Evolutionary conservation across 2,113 vertebrate species (phyloP).

Genomic region (Phyllostomus discolor): DNA sequence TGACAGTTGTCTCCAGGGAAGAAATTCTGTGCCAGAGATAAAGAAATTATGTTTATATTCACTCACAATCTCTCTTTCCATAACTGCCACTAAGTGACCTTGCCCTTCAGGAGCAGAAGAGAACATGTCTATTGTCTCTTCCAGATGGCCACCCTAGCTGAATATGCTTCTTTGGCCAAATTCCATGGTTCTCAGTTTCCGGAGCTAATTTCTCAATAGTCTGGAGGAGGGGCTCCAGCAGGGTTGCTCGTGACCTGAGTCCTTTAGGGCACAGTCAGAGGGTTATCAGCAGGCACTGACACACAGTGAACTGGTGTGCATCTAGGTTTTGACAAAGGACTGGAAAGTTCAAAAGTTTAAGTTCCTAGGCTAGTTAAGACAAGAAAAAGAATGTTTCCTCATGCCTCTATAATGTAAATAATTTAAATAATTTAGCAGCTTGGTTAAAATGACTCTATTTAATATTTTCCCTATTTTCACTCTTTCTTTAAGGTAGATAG

Average conservation of each 20-base stretch:
- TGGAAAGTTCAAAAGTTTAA: not conserved
- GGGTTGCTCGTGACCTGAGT: not conserved
- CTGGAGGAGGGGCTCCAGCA: not conserved
- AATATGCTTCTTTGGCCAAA: not conserved
- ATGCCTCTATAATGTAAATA: not conserved
- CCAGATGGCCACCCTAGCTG: not conserved
- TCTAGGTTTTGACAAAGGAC: not conserved
- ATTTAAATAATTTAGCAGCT: not conserved
- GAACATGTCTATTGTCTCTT: not conserved
- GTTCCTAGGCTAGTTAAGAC: not conserved
- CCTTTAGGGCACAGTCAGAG: not conserved
- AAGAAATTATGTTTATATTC: not conserved
- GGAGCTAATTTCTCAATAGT: not conserved
- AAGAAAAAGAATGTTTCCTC: not conserved
- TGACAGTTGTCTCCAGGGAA: not conserved
- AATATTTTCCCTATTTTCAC: not conserved
- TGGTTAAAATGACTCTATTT: not conserved
- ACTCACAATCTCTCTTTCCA: not conserved
- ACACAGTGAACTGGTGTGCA: not conserved
- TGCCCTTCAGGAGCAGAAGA: not conserved
- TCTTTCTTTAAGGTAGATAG: not conserved
- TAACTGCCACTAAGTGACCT: not conserved
- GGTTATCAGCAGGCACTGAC: not conserved
- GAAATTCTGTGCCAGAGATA: not conserved
- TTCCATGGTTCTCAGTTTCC: not conserved